Base-by-base conservation (phyloP, 2,797 vertebrate genomes). In the Sebastes hubbsi region DNA sequence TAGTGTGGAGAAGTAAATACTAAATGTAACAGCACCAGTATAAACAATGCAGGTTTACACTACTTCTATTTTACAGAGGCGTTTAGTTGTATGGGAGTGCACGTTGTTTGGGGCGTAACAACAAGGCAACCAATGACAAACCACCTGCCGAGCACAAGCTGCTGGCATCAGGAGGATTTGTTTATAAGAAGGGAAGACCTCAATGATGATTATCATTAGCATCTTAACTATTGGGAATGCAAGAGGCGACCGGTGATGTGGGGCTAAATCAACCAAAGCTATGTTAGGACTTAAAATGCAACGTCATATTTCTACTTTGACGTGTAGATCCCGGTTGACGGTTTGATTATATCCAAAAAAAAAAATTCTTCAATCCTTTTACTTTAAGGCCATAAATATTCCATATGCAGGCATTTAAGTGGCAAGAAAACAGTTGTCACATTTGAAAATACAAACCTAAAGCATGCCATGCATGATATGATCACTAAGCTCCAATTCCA, bases 41-140 rank as follows among this genome's bases (percentile, higher is more conserved):
- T 60, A 85, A 91, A 90, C 80, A 75, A 80, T 24, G 32, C 55
- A 78, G 24, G 80, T 90, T 92, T 87, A 82, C 58, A 87, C 76
- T 42, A 38, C 56, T 70, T 84, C 78, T 32, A 80, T 80, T 82
- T 88, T 32, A 72, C 24, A 75, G 86, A 92, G 82, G 86, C 73
- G 77, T 78, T 83, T 65, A 78, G 84, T 89, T 92, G 83, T 83
- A 78, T 77, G 32, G 74, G 87, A 88, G 90, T 83, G 83, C 62
- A 84, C 80, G 66, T 61, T 60, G 36, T 77, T 61, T 76, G 69
- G 65, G 20, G 66, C 18, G 72, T 88, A 27, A 86, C 61, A 74
- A 77, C 73, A 83, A 85, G 58, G 67, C 72, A 83, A 72, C 80
- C 70, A 65, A 69, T 76, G 72, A 82, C 64, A 71, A 78, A 69